Percentiles rank a stretch among this genome's conserved stretches.
Conservation (phyloP, 2,888 invertebrate genomes). For the Scaptomyza caliginosa region DNA sequence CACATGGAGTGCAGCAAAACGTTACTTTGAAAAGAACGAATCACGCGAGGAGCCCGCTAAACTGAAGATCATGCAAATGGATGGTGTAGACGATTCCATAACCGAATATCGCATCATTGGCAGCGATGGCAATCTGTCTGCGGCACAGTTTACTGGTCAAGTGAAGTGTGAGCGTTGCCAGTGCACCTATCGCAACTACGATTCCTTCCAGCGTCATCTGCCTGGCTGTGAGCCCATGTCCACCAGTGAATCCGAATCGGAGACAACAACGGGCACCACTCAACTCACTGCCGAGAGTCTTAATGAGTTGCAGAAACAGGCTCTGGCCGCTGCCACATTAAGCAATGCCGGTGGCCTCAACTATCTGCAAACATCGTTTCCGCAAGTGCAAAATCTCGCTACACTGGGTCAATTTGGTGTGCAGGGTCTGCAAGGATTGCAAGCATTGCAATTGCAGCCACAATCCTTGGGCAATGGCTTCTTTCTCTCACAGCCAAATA, state of each 20-base stretch:
- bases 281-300: constrained; percentile 65
- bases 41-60: constrained; percentile 64
- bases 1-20: constrained; percentile 83
- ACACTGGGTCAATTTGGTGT: constrained; percentile 69
- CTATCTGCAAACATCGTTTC: constrained; percentile 73
- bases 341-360: constrained; percentile 65
- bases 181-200: constrained; percentile 92
- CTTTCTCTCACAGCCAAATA: constrained; percentile 74
- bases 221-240: constrained; percentile 90
- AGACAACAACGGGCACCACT: constrained; percentile 83
- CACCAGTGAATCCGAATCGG: constrained; percentile 93
- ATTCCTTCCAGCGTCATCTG: constrained; percentile 92
- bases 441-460: constrained; percentile 72
- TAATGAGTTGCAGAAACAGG: constrained; percentile 77
- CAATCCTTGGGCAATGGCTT: constrained; percentile 78
- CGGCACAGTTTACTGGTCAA: constrained; percentile 83
- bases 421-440: constrained; percentile 68
- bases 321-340: constrained; percentile 60
- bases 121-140: constrained; percentile 83
- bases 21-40: constrained; percentile 68
- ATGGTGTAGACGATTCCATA: constrained; percentile 89
- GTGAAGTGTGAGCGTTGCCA: constrained; percentile 95
- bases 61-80: constrained; percentile 87
- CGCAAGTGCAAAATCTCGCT: constrained; percentile 68
- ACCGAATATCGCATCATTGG: constrained; percentile 83